Base-by-base conservation (phyloP, 2,797 vertebrate species). In the Masticophis lateralis region DNA sequence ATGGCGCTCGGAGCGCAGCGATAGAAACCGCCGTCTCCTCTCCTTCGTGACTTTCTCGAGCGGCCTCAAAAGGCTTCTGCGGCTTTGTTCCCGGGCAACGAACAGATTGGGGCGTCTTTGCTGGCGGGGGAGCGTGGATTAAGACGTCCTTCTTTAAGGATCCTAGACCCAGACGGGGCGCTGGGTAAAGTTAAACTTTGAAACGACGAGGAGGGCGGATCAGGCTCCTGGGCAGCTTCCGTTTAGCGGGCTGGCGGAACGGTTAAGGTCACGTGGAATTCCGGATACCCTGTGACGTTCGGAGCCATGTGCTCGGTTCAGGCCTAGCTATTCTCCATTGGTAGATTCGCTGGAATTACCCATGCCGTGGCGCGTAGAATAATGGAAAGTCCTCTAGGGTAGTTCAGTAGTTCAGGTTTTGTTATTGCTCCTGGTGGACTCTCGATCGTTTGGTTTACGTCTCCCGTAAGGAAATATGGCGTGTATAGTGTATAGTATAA, bases 1-100 rank as follows among this genome's bases (percentile, higher is more conserved):
- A 93, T 93, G 93, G 93, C 93, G 93, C 87, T 57, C 5, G 90
- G 83, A 90, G 93, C 90, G 8, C 14, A 32, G 16, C 63, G 13
- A 20, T 10, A 27, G 43, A 32, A 53, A 13, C 10, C 8, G 22
- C n/a, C 0, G 9, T 10, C 9, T 55, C 59, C 9, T 43, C 74
- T 1, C 5, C 10, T 20, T 13, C 10, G 28, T 57, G 43, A 0
- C 47, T 12, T 25, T n/a, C 2, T 10, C 14, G 1, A 3, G 7
- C n/a, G 14, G 12, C 88, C 28, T 1, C 2, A 3, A 53, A 51
- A 2, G 8, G 20, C 14, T 16, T 18, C 2, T 3, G 43, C 2
- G 13, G 22, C 83, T 20, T 32, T 63, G 59, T 20, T 37, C 43
- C 47, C 10, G 2, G 56, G 43, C 28, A n/a, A 25, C 10, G 1